Percentiles rank a stretch among this genome's conserved stretches.
These are phyloP conservation scores for Celastrina argiolus DNA, from an alignment of 2,888 invertebrate genomes.

Conservation along the genomic window DNA sequence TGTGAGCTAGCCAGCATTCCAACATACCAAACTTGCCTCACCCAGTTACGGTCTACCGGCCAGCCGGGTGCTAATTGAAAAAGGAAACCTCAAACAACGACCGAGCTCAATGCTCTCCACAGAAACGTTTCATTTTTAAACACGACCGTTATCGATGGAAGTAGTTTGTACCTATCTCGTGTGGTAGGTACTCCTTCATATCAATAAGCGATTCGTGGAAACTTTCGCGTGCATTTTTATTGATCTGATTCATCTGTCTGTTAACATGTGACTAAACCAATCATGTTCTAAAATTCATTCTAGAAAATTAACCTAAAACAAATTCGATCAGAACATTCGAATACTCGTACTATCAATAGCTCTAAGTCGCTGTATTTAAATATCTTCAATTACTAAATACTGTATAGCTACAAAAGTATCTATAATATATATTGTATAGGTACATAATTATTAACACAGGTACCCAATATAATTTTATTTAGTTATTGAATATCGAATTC, in stretches of 20 bases:
- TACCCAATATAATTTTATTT: too few species aligned
- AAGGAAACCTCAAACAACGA: slow-evolving; percentile 77
- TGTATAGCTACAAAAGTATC: too few species aligned
- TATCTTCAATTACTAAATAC: too few species aligned
- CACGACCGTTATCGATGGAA: slow-evolving; percentile 67
- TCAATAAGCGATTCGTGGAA: slow-evolving; percentile 3
- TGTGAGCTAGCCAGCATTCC: slow-evolving; percentile 46
- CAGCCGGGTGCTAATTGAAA: slow-evolving; percentile 76
- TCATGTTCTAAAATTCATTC: too few species aligned
- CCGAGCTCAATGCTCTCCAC: slow-evolving; percentile 75
- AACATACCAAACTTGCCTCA: slow-evolving; percentile 52
- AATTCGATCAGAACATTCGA: too few species aligned
- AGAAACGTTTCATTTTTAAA: slow-evolving; percentile 77
- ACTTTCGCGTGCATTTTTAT: neutral
- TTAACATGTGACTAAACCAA: neutral
- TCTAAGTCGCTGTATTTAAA: too few species aligned
- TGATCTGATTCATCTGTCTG: neutral
- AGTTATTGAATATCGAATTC: too few species aligned
- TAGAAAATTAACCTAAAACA: too few species aligned
- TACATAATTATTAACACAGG: too few species aligned
- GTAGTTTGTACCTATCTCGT: slow-evolving; percentile 26
- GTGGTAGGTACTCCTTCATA: neutral
- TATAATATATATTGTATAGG: too few species aligned
- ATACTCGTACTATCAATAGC: too few species aligned
- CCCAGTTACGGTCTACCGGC: slow-evolving; percentile 74